phyloP scores from a whole-genome alignment of 2,113 vertebrate genomes.

The Sylvilagus bachmani region DNA sequence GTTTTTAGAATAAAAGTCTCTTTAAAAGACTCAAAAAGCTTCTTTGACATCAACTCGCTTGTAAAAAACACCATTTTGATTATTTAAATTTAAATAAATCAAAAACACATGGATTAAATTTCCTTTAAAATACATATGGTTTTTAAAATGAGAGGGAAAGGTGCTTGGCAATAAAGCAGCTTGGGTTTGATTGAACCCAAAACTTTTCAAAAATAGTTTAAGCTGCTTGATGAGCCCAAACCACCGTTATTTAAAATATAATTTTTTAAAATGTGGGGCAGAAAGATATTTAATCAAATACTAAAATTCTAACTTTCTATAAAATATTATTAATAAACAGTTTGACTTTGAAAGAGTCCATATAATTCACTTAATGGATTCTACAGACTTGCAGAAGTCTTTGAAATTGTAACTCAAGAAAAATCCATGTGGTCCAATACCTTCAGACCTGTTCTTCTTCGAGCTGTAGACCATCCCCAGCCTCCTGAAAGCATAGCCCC shows the following conservation, averaged over 20 bases:
- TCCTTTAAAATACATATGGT: conserved; percentile 75
- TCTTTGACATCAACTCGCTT: conserved; percentile 74
- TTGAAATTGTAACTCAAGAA: conserved; percentile 55
- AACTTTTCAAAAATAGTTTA: conserved; percentile 76
- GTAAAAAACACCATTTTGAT: conserved; percentile 76
- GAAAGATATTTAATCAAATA: conserved; percentile 69
- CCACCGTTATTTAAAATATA: conserved; percentile 58
- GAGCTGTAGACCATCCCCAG: neutral
- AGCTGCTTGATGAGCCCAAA: conserved; percentile 69
- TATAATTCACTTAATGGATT: conserved; percentile 63
- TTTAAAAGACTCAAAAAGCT: conserved; percentile 72
- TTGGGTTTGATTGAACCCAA: conserved; percentile 71
- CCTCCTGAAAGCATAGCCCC: neutral
- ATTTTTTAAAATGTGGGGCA: neutral
- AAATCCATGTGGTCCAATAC: neutral
- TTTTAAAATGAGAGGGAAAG: conserved; percentile 78
- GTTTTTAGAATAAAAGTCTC: conserved; percentile 75
- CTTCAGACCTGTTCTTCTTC: neutral
- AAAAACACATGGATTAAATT: conserved; percentile 80
- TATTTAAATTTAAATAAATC: conserved; percentile 81
- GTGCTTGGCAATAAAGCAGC: conserved; percentile 70
- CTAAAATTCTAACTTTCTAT: conserved; percentile 55
- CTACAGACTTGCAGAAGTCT: conserved; percentile 26
- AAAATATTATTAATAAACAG: conserved; percentile 67
- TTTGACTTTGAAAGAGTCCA: conserved; percentile 59